Base-by-base conservation (phyloP, 2,113 vertebrate genomes). In the Mirza zaza region DNA sequence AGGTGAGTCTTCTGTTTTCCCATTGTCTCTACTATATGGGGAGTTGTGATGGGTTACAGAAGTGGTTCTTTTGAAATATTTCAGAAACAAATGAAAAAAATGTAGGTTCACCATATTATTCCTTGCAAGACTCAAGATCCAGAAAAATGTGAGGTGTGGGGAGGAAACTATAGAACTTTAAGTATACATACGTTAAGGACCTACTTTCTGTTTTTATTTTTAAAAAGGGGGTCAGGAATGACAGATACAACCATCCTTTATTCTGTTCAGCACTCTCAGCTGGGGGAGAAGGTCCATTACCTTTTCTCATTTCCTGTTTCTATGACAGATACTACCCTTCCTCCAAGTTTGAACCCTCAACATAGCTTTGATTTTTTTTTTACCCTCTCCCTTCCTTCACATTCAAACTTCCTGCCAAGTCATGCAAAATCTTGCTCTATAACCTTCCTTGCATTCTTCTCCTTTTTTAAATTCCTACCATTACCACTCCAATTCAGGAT, bases 331-430 rank as follows among this genome's bases (percentile, higher is more conserved):
- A 48, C 21, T 32, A 87, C 17, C 15, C n/a, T 61, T 83, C 39
- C 63, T 87, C 29, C 27, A 90, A 45, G 20, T 63, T 5, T 80
- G 85, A 95, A 80, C 15, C 25, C 15, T 87, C 57, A 85, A 94
- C 79, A 90, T 15, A 87, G 21, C 63, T 91, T 91, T 76, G 50
- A 36, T 34, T 88, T 63, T 92, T 79, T 88, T 63, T 89, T 77
- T 89, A 79, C 12, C 5, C 9, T 29, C 10, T 34, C 48, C 61
- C 55, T 91, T 91, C 67, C 23, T 80, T 65, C 80, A 90, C 29
- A 96, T 87, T 94, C 42, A 97, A 75, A 93, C 68, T 89, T 89
- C 39, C 48, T 92, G 89, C 57, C 34, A 86, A 88, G 10, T 71
- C 32, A 88, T 68, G 61, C 48, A 83, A 91, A 73, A 14, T 59